These are phyloP conservation scores for Eledona agricola DNA, from an alignment of 2,888 invertebrate species.

Conservation along the genomic window DNA sequence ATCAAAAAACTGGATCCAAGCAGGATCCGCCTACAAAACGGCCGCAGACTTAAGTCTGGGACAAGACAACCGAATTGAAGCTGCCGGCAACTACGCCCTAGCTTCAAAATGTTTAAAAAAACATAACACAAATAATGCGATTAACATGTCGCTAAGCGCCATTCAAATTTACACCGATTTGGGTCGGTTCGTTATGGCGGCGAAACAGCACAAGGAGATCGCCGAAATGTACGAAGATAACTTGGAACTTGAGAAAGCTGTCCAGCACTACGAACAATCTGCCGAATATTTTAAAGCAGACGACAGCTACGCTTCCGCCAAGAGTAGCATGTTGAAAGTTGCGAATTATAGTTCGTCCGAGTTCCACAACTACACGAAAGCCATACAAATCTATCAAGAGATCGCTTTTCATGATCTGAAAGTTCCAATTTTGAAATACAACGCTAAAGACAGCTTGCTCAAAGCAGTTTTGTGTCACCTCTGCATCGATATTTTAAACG, in stretches of 20 bases:
- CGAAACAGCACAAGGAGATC: constrained; percentile 95
- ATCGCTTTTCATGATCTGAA: constrained; percentile 90
- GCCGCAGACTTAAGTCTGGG: constrained; percentile 87
- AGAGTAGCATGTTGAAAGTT: constrained; percentile 95
- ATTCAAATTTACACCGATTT: constrained; percentile 97
- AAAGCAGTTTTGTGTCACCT: constrained; percentile 93
- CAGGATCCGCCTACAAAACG: constrained; percentile 90
- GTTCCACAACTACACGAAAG: constrained; percentile 94
- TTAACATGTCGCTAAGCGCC: constrained; percentile 86
- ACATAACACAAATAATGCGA: constrained; percentile 82
- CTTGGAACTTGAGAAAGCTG: constrained; percentile 83
- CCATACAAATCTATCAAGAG: constrained; percentile 94
- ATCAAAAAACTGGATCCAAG: constrained; percentile 95
- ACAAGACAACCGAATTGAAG: constrained; percentile 88
- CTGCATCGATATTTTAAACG: constrained; percentile 90
- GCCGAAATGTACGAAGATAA: constrained; percentile 96
- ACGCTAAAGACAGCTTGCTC: constrained; percentile 91
- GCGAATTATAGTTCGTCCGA: constrained; percentile 95
- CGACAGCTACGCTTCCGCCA: constrained; percentile 94
- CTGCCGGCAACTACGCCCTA: constrained; percentile 91
- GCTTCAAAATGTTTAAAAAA: constrained; percentile 95
- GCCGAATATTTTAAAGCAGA: constrained; percentile 95
- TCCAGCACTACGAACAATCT: constrained; percentile 84
- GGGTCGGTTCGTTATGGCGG: constrained; percentile 91
- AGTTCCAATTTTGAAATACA: constrained; percentile 92